Percentiles rank a stretch among this genome's conserved stretches.
Conservation (phyloP, 2,113 vertebrate species). For the Peucedramus taeniatus region DNA sequence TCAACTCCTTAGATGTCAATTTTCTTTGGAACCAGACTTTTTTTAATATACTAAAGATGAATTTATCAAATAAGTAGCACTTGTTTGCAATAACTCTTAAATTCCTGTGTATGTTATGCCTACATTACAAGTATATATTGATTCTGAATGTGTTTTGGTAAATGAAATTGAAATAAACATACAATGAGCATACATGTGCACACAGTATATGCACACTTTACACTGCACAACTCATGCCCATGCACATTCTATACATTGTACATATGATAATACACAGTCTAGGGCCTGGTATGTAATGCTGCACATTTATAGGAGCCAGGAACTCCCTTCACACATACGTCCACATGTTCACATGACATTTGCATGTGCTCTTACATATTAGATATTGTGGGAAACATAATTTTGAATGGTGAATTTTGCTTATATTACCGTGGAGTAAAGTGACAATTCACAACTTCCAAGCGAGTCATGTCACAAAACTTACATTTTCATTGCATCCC, state of each 20-base stretch:
- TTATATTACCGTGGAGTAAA: neutral
- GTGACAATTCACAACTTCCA: neutral
- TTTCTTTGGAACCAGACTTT: neutral
- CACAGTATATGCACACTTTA: neutral
- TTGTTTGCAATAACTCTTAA: neutral
- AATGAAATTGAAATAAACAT: neutral
- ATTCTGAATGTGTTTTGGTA: neutral
- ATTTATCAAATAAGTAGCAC: neutral
- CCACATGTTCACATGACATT: neutral
- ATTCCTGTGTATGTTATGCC: neutral
- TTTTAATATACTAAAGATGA: neutral
- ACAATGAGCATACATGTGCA: neutral
- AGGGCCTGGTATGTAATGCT: neutral
- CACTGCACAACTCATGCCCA: neutral
- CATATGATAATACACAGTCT: accelerated
- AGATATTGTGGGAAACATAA: neutral
- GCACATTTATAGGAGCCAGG: neutral
- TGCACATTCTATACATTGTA: no score
- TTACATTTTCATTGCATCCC: accelerated
- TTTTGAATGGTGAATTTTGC: neutral
- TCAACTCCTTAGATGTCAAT: neutral
- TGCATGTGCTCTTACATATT: neutral
- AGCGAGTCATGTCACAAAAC: neutral
- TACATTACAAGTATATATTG: neutral
- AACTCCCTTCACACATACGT: neutral